Conservation (phyloP, 2,113 vertebrate genomes). For the Xiphophorus maculatus region DNA sequence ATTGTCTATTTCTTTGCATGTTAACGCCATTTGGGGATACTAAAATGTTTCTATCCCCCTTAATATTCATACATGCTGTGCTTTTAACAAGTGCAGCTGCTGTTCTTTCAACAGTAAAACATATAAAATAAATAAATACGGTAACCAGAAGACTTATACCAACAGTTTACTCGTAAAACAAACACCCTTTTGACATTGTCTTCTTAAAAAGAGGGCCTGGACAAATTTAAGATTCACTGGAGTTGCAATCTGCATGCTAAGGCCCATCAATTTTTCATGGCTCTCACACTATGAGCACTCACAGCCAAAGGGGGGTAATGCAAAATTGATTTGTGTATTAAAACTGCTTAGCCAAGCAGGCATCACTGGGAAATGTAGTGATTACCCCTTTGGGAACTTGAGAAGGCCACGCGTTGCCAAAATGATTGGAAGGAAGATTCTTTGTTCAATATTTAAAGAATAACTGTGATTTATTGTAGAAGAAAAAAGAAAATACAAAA, state of each 20-base stretch:
- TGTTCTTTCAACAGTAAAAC: constrained; percentile 18
- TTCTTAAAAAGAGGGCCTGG: constrained; percentile 69
- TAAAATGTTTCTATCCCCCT: constrained; percentile 24
- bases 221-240: constrained; percentile 83
- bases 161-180: constrained; percentile 65
- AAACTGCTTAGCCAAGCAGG: constrained; percentile 88
- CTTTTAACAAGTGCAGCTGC: constrained; percentile 39
- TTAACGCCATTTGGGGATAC: constrained; percentile 20
- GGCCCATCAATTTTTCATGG: constrained; percentile 90
- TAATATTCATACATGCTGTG: constrained; percentile 23
- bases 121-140: neutral
- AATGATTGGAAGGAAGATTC: constrained; percentile 41
- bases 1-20: constrained; percentile 1
- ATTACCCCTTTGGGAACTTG: constrained; percentile 78
- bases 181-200: constrained; percentile 80
- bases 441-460: constrained; percentile 29
- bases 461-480: neutral
- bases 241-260: constrained; percentile 85
- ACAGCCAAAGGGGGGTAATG: constrained; percentile 88
- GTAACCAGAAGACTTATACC: constrained; percentile 4
- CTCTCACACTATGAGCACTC: constrained; percentile 83
- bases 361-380: constrained; percentile 83
- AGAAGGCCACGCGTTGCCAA: constrained; percentile 62
- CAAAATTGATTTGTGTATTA: constrained; percentile 93
- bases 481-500: neutral